Percentiles rank a stretch among this genome's conserved stretches.
phyloP scores from a whole-genome alignment of 2,888 invertebrate species.

The Diabrotica balteata region DNA sequence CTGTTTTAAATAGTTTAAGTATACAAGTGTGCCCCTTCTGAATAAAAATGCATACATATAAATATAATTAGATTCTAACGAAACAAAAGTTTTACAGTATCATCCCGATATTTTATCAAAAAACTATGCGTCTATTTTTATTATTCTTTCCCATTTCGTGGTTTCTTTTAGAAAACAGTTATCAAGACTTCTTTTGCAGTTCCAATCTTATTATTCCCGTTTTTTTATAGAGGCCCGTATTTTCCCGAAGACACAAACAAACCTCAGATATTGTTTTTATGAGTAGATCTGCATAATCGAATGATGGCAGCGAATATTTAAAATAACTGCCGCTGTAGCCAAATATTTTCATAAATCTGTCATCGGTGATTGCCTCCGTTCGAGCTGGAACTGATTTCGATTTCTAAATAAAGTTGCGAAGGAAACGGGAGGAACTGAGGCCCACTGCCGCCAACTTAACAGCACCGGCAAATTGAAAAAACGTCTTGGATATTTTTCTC shows the following conservation, averaged over 20 bases:
- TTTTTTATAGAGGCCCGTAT: constrained; percentile 7
- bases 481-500: neutral
- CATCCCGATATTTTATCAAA: too few species aligned
- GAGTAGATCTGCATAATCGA: constrained; percentile 61
- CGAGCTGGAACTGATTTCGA: constrained; percentile 49
- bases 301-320: constrained; percentile 61
- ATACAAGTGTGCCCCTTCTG: too few species aligned
- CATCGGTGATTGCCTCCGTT: constrained; percentile 59
- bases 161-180: too few species aligned
- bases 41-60: too few species aligned
- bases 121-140: too few species aligned
- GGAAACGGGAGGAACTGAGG: constrained; percentile 2
- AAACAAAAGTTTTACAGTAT: too few species aligned
- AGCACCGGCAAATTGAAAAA: constrained; percentile 7
- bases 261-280: constrained; percentile 34
- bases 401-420: constrained; percentile 19
- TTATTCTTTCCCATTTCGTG: too few species aligned
- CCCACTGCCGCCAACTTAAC: constrained; percentile 1
- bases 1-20: too few species aligned
- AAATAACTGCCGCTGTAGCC: constrained; percentile 61
- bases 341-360: constrained; percentile 64
- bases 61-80: too few species aligned
- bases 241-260: constrained; percentile 28
- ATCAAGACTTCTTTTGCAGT: too few species aligned
- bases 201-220: neutral